A percentile compares a stretch with the other conserved stretches of the same genome.
phyloP scores from a whole-genome alignment of 1,140 invertebrate genomes.

The Chironomus tepperi region DNA sequence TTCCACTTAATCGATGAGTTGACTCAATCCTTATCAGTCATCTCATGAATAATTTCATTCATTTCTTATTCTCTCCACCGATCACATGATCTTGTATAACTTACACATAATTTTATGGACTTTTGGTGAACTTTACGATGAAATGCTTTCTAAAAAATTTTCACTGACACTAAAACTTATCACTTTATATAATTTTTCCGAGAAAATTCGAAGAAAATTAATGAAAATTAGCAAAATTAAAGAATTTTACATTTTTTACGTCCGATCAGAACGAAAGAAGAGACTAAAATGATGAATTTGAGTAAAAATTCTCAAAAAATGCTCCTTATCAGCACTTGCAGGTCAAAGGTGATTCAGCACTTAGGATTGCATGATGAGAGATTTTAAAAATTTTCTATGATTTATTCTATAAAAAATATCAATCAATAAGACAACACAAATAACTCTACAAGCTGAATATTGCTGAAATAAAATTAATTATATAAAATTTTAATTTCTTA shows the following conservation, averaged over 20 bases:
- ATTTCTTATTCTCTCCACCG: no score
- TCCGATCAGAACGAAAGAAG: background rate
- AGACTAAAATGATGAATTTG: background rate
- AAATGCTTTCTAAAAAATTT: no score
- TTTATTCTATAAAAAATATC: background rate
- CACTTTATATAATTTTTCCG: background rate
- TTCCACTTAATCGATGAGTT: no score
- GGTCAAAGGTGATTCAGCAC: background rate
- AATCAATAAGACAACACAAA: background rate
- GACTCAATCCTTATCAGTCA: no score
- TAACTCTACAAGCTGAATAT: background rate
- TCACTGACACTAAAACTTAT: background rate
- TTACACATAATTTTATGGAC: no score
- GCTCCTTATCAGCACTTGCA: background rate
- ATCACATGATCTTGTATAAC: no score
- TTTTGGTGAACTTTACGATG: no score
- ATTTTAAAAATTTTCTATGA: background rate
- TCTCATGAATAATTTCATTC: no score
- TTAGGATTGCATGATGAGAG: background rate
- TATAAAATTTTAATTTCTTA: background rate
- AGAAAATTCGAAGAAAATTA: background rate
- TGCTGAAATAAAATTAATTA: background rate
- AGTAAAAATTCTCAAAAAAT: constrained; percentile 18
- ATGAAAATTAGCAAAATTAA: background rate
- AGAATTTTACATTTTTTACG: background rate